A percentile compares a stretch with the other conserved stretches of the same genome.
Conservation (phyloP, 2,888 invertebrate genomes). For the Drosophila testacea region DNA sequence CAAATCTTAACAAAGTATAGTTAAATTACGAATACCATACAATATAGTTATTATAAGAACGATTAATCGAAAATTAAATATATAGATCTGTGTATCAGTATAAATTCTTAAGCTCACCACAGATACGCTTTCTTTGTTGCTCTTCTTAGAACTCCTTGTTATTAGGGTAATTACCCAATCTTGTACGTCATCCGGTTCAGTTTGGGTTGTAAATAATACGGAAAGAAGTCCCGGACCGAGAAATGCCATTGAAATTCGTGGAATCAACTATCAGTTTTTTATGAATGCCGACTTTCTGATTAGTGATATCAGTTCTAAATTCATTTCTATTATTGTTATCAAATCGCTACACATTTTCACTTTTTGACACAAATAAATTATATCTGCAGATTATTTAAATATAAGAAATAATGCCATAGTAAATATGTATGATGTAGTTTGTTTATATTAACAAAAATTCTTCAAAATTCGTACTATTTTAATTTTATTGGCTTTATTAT, state of each 20-base stretch:
- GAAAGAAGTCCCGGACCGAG: conserved; percentile 7
- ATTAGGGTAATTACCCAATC: not conserved
- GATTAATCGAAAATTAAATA: too few relatives aligned
- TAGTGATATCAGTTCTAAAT: conserved; percentile 4
- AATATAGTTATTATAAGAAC: too few relatives aligned
- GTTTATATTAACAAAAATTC: not conserved
- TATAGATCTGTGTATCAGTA: too few relatives aligned
- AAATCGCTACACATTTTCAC: not conserved
- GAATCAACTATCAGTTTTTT: conserved; percentile 11
- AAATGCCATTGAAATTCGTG: not conserved
- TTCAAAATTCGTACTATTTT: too few relatives aligned
- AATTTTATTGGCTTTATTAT: not conserved
- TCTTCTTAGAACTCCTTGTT: too few relatives aligned
- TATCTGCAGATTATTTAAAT: not conserved
- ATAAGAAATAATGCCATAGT: not conserved
- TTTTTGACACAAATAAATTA: not conserved
- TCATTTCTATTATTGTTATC: conserved; percentile 1
- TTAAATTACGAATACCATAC: too few relatives aligned
- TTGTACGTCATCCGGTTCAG: conserved; percentile 3
- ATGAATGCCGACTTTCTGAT: not conserved
- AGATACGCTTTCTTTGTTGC: too few relatives aligned
- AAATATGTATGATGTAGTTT: not conserved
- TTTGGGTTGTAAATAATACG: conserved; percentile 6
- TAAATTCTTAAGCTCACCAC: too few relatives aligned
- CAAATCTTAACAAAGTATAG: too few relatives aligned